These are phyloP conservation scores for Spilogale gracilis DNA, from an alignment of 2,113 vertebrate species.

Conservation along the genomic window DNA sequence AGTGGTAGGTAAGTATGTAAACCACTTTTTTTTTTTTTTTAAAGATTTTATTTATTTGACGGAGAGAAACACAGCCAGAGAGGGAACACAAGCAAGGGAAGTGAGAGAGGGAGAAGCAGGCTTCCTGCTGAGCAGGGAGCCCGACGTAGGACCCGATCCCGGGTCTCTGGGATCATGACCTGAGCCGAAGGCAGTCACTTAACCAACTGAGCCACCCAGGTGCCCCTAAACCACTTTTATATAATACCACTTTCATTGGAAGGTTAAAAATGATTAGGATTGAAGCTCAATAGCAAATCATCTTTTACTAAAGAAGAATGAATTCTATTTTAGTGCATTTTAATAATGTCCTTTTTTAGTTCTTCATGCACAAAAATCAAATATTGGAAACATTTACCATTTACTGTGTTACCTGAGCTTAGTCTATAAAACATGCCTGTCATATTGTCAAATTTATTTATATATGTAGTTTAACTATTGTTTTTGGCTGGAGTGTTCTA, in stretches of 20 bases:
- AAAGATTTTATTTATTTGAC: too few species aligned
- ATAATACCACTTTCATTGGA: background rate
- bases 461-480: slow-evolving; percentile 10
- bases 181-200: too few species aligned
- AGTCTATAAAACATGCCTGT: background rate
- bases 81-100: too few species aligned
- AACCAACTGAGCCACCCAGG: too few species aligned
- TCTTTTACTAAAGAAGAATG: slow-evolving; percentile 30
- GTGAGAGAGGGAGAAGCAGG: too few species aligned
- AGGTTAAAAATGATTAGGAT: slow-evolving; percentile 29
- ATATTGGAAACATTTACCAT: background rate
- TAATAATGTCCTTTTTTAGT: background rate
- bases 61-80: too few species aligned
- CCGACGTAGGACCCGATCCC: too few species aligned
- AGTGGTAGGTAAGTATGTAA: background rate
- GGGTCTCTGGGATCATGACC: too few species aligned
- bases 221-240: background rate
- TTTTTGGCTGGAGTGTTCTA: background rate
- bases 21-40: background rate
- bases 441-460: slow-evolving; percentile 49
- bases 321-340: slow-evolving; percentile 19
- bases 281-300: background rate
- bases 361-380: background rate
- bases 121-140: too few species aligned
- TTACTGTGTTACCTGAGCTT: slow-evolving; percentile 33